These are phyloP conservation scores for Rattus norvegicus DNA, from an alignment of 2,113 vertebrate species.

Conservation along the genomic window DNA sequence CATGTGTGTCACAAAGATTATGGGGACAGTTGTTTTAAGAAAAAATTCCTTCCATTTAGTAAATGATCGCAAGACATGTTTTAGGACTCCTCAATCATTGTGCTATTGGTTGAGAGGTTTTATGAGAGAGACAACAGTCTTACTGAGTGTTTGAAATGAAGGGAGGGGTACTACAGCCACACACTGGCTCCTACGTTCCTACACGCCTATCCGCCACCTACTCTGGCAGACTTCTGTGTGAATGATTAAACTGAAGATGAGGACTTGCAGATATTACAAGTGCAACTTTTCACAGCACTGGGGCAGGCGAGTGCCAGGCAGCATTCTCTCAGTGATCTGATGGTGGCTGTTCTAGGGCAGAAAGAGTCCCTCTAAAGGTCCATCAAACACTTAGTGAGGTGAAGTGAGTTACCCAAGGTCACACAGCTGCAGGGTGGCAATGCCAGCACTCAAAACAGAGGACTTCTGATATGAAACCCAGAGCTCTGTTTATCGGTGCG, in stretches of 20 bases:
- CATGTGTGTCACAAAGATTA: neutral
- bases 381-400: constrained; percentile 42
- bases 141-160: neutral
- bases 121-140: neutral
- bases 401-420: constrained; percentile 65
- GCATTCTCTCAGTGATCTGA: constrained; percentile 37
- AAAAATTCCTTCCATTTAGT: neutral
- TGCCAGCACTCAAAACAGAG: constrained; percentile 69
- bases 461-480: constrained; percentile 51
- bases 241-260: constrained; percentile 20
- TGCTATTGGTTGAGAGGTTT: neutral
- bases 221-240: neutral
- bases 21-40: neutral
- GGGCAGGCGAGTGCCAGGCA: constrained; percentile 8
- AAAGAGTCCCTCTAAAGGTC: constrained; percentile 50
- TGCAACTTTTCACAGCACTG: constrained; percentile 37
- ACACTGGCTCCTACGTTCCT: neutral
- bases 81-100: neutral
- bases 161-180: neutral
- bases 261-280: constrained; percentile 49
- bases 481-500: neutral
- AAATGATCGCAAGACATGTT: neutral
- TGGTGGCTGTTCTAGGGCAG: constrained; percentile 19
- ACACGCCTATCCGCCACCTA: constrained; percentile 1
- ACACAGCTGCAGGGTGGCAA: constrained; percentile 56